Evolutionary conservation across 64 coral and sea anemone species (phyloP).

Genomic region (Actinia tenebrosa): DNA sequence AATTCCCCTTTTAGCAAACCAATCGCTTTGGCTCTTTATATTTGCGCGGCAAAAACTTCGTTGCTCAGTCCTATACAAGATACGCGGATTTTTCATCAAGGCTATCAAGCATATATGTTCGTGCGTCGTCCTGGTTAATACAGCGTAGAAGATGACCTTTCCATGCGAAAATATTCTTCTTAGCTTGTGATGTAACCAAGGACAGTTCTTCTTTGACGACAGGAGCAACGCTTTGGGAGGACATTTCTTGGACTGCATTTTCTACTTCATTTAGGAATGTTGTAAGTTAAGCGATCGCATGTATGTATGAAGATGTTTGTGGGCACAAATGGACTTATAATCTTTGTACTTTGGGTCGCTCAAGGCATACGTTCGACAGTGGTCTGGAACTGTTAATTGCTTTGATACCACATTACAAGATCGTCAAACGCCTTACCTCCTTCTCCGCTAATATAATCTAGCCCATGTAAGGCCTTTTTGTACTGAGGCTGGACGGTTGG

Average conservation of each 20-base stretch:
- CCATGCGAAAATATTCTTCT: not conserved
- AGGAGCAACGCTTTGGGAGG: not conserved
- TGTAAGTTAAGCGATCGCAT: not conserved
- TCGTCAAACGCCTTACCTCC: conserved; percentile 33
- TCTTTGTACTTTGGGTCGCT: conserved; percentile 1
- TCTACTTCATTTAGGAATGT: not conserved
- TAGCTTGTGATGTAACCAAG: conserved; percentile 4
- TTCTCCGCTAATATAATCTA: conserved; percentile 12
- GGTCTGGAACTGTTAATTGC: conserved; percentile 12
- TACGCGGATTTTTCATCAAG: not conserved
- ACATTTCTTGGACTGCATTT: conserved; percentile 15
- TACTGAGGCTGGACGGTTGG: conserved; percentile 2
- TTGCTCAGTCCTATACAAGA: conserved; percentile 7
- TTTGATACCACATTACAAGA: not conserved
- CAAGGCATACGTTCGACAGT: conserved; percentile 14
- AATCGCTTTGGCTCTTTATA: conserved; percentile 15
- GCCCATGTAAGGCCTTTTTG: conserved; percentile 12
- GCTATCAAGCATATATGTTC: not conserved
- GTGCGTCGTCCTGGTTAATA: not conserved
- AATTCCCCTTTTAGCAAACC: conserved; percentile 21
- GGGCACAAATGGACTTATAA: conserved; percentile 13
- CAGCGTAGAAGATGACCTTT: conserved; percentile 7
- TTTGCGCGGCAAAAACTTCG: conserved; percentile 13
- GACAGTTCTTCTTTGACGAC: not conserved
- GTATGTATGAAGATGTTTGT: not conserved